Conservation (phyloP, 2,888 invertebrate genomes). For the Apomyelois bistriatella region DNA sequence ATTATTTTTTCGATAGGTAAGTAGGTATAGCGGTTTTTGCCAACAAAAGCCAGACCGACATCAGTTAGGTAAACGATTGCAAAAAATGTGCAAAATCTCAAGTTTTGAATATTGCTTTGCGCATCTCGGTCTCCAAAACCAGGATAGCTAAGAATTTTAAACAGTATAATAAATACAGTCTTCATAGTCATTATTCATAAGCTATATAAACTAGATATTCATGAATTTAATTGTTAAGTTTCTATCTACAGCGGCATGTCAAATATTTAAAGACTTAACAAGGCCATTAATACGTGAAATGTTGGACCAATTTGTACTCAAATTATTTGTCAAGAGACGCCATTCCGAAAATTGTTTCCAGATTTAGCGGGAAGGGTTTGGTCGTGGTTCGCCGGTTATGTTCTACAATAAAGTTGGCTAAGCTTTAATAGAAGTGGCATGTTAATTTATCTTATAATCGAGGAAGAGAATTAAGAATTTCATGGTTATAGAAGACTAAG, state of each 20-base stretch:
- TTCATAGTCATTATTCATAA: no score
- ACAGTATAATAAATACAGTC: no score
- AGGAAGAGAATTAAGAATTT: not conserved
- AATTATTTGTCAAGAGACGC: slow-evolving; percentile 70
- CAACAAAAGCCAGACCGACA: no score
- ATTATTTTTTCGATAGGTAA: no score
- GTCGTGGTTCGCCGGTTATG: slow-evolving; percentile 43
- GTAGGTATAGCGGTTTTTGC: no score
- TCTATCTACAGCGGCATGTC: slow-evolving; percentile 27
- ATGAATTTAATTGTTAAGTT: slow-evolving; percentile 22
- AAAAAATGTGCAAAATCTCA: no score
- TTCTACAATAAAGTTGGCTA: slow-evolving; percentile 37
- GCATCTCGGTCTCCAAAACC: no score
- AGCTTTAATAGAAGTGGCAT: slow-evolving; percentile 39
- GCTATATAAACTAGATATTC: not conserved
- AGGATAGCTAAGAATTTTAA: no score
- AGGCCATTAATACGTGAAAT: slow-evolving; percentile 55
- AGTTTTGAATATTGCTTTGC: no score
- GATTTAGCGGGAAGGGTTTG: slow-evolving; percentile 69
- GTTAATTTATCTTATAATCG: slow-evolving; percentile 3
- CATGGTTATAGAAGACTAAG: no score
- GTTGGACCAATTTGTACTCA: slow-evolving; percentile 63
- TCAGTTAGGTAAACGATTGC: no score
- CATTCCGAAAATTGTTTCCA: slow-evolving; percentile 73
- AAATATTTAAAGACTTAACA: slow-evolving; percentile 49